phyloP scores from a whole-genome alignment of 2,888 invertebrate species.

The Volucella inanis region DNA sequence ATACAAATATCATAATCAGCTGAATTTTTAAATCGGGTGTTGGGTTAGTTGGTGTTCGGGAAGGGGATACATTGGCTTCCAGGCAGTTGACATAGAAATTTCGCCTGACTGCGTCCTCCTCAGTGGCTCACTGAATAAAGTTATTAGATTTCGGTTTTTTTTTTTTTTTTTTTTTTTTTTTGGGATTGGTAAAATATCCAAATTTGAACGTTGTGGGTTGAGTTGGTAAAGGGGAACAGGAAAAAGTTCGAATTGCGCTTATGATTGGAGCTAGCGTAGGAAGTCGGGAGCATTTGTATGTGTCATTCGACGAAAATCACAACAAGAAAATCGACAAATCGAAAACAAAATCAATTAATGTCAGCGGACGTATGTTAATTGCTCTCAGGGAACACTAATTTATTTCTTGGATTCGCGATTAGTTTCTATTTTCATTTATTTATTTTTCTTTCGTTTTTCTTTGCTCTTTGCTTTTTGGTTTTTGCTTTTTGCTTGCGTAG shows the following conservation, averaged over 20 bases:
- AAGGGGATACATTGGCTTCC: neutral
- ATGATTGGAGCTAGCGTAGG: slow-evolving; percentile 38
- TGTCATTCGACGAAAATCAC: slow-evolving; percentile 41
- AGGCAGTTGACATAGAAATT: slow-evolving; percentile 67
- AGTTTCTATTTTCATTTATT: slow-evolving; percentile 4
- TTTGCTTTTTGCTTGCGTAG: slow-evolving; percentile 24
- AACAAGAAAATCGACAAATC: slow-evolving; percentile 64
- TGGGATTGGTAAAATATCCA: slow-evolving; percentile 25
- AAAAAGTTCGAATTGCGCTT: slow-evolving; percentile 44
- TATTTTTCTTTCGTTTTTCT: slow-evolving; percentile 8
- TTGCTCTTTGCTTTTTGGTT: neutral
- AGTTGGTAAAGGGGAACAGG: slow-evolving; percentile 3
- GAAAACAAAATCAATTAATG: slow-evolving; percentile 71
- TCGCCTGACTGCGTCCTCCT: slow-evolving; percentile 5
- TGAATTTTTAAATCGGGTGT: neutral
- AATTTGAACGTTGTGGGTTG: slow-evolving; percentile 28
- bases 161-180: neutral
- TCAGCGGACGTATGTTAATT: slow-evolving; percentile 72
- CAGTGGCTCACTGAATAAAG: slow-evolving; percentile 50
- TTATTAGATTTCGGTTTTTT: slow-evolving; percentile 56
- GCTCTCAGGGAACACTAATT: slow-evolving; percentile 58
- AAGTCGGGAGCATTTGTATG: slow-evolving; percentile 46
- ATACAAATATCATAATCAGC: slow-evolving; percentile 72
- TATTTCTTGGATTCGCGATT: slow-evolving; percentile 60
- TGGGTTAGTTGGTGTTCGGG: neutral